Percentiles rank a stretch among this genome's conserved stretches.
Evolutionary conservation across 2,888 invertebrate species (phyloP).

Genomic region (Caenorhabditis zanzibari): DNA sequence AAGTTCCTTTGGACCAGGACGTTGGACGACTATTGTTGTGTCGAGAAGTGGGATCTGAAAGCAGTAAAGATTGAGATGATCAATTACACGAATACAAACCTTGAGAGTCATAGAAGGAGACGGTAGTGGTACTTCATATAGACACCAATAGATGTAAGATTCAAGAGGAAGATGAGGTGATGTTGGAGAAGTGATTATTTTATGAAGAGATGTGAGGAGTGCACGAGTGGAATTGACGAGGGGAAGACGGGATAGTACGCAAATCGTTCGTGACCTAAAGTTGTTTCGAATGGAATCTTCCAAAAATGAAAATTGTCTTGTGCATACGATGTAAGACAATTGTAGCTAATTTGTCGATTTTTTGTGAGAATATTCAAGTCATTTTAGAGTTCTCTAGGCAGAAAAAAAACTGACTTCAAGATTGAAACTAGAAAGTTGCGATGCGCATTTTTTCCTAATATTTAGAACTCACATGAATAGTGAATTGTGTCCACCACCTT

Average conservation of each 20-base stretch:
- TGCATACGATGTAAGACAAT: background rate
- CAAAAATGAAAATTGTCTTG: slow-evolving; percentile 84
- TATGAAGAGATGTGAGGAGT: slow-evolving; percentile 87
- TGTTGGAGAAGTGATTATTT: slow-evolving; percentile 88
- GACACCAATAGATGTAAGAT: slow-evolving; percentile 94
- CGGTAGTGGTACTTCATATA: slow-evolving; percentile 94
- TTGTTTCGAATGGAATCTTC: too few species aligned
- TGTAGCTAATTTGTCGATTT: slow-evolving; percentile 24
- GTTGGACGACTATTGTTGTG: slow-evolving; percentile 77
- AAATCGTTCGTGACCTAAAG: slow-evolving; percentile 90
- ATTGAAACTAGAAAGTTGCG: too few species aligned
- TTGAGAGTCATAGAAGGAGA: slow-evolving; percentile 91
- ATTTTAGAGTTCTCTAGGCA: background rate
- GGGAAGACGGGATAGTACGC: slow-evolving; percentile 93
- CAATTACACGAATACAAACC: slow-evolving; percentile 76
- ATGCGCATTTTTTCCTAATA: too few species aligned
- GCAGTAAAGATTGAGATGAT: slow-evolving; percentile 60
- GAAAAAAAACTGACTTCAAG: too few species aligned
- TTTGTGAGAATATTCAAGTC: background rate
- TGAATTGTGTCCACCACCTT: slow-evolving; percentile 92
- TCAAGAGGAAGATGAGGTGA: slow-evolving; percentile 88
- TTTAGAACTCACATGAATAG: slow-evolving; percentile 88
- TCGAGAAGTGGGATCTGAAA: slow-evolving; percentile 71
- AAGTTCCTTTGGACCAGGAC: slow-evolving; percentile 88
- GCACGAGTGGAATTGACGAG: slow-evolving; percentile 90